Conservation (phyloP, 2,797 vertebrate species). For the Darevskia nairensis region DNA sequence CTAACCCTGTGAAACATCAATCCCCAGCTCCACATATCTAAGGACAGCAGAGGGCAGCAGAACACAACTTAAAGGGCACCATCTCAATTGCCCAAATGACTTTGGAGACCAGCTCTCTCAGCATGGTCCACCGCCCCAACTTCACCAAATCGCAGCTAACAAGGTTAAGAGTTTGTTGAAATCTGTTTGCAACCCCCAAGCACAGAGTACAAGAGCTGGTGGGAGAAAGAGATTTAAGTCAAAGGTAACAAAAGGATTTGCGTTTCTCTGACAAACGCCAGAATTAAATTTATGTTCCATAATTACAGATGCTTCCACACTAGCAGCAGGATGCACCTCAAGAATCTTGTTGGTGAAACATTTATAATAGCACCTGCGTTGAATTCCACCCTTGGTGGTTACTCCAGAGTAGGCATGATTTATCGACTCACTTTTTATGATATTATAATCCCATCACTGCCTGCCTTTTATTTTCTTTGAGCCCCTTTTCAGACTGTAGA, state of each 20-base stretch:
- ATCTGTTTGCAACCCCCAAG: slow-evolving; percentile 11
- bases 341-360: no score
- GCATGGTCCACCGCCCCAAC: not conserved
- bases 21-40: not conserved
- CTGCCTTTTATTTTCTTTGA: no score
- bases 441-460: no score
- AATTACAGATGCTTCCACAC: no score
- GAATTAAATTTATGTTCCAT: not conserved
- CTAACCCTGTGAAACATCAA: not conserved
- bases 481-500: no score
- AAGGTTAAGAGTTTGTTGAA: not conserved
- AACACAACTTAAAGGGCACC: not conserved
- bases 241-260: rapidly evolving
- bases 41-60: slow-evolving; percentile 67
- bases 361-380: no score
- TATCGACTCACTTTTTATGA: no score
- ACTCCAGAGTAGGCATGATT: no score
- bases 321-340: no score
- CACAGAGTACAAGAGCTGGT: slow-evolving; percentile 5
- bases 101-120: not conserved
- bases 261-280: rapidly evolving
- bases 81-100: not conserved
- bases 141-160: not conserved
- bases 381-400: no score
- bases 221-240: not conserved